Percentiles rank a stretch among this genome's conserved stretches.
Conservation (phyloP, 2,888 invertebrate species). For the Rambutsinella grinnellia region DNA sequence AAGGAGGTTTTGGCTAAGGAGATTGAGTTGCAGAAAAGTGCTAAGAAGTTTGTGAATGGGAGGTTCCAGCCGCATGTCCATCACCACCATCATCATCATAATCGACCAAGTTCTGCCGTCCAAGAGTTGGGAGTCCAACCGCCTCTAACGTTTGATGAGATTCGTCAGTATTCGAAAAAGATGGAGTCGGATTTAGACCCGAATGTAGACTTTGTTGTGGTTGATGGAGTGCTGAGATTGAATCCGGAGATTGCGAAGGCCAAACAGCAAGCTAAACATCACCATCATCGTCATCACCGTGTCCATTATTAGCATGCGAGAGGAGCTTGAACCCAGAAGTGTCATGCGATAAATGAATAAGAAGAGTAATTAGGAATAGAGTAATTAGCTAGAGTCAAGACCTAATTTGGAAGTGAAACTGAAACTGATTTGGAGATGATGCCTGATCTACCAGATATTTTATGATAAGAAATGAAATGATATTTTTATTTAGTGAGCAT, state of each 20-base stretch:
- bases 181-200: slow-evolving; percentile 14
- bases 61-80: background rate
- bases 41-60: slow-evolving; percentile 10
- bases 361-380: too few relatives aligned
- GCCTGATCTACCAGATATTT: too few relatives aligned
- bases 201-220: slow-evolving; percentile 23
- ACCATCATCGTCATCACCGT: slow-evolving; percentile 8
- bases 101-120: background rate
- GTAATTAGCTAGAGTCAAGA: too few relatives aligned
- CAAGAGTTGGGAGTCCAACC: background rate
- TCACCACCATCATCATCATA: slow-evolving; percentile 14
- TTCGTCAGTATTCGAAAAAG: background rate
- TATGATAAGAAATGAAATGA: too few relatives aligned
- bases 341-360: too few relatives aligned
- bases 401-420: too few relatives aligned
- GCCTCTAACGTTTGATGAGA: slow-evolving; percentile 18
- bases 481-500: too few relatives aligned
- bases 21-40: background rate
- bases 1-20: background rate
- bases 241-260: slow-evolving; percentile 3
- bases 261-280: background rate
- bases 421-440: too few relatives aligned
- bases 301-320: background rate
- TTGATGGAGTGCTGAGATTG: slow-evolving; percentile 15
- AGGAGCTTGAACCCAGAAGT: background rate